Conservation (phyloP, 2,113 vertebrate species). For the Phrynosoma blainvillii region DNA sequence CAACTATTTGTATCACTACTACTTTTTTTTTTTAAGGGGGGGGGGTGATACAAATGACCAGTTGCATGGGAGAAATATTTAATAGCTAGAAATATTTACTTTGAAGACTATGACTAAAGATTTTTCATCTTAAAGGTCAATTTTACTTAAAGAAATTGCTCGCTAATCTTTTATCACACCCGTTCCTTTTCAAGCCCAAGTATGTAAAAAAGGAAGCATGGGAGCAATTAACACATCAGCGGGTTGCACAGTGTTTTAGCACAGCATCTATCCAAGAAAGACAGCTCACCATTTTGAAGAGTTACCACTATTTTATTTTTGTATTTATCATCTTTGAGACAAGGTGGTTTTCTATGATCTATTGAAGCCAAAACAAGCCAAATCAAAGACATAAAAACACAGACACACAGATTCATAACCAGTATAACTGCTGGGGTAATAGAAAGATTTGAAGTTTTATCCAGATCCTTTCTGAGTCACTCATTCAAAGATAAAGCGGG, state of each 20-base stretch:
- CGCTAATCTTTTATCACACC: slow-evolving; percentile 17
- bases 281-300: neutral
- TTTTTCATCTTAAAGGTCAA: slow-evolving; percentile 63
- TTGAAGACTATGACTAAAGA: slow-evolving; percentile 30
- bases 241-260: slow-evolving; percentile 58
- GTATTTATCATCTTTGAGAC: neutral
- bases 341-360: no score
- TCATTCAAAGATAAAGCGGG: no score
- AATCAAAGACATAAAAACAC: neutral
- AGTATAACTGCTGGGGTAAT: no score
- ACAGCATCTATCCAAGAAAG: slow-evolving; percentile 34
- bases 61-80: slow-evolving; percentile 63
- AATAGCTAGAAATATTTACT: slow-evolving; percentile 58
- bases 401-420: neutral
- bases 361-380: neutral
- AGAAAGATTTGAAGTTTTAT: no score
- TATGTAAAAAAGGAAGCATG: slow-evolving; percentile 41
- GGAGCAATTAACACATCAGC: slow-evolving; percentile 27
- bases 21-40: slow-evolving; percentile 62
- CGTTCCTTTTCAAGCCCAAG: slow-evolving; percentile 33
- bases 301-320: neutral
- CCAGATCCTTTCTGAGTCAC: no score
- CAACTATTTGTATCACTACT: slow-evolving; percentile 75
- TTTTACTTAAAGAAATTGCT: slow-evolving; percentile 28
- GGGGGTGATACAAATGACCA: slow-evolving; percentile 66